Evolutionary conservation across 2,888 invertebrate species (phyloP).

Genomic region (Dicyrtomina minuta): DNA sequence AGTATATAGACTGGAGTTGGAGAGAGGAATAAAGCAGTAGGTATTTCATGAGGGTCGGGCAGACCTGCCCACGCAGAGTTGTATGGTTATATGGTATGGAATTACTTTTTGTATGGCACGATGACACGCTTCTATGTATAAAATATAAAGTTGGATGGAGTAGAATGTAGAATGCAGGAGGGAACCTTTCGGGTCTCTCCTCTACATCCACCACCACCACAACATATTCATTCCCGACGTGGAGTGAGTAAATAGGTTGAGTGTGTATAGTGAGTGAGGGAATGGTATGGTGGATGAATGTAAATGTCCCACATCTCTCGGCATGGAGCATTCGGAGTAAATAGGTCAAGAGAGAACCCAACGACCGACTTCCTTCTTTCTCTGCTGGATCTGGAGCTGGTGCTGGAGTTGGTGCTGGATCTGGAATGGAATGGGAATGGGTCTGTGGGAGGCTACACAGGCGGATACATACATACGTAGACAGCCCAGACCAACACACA

Average conservation of each 20-base stretch:
- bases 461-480: too few species aligned
- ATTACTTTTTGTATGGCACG: too few species aligned
- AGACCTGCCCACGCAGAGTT: neutral
- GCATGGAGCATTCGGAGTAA: slow-evolving; percentile 22
- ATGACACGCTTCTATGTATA: neutral
- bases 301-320: slow-evolving; percentile 31
- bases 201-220: neutral
- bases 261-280: slow-evolving; percentile 25
- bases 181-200: neutral
- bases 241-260: slow-evolving; percentile 24
- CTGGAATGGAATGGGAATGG: too few species aligned
- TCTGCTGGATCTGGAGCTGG: slow-evolving; percentile 7
- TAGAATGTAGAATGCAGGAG: neutral
- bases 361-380: slow-evolving; percentile 31
- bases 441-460: too few species aligned
- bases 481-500: too few species aligned
- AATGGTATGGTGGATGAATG: slow-evolving; percentile 32
- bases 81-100: neutral
- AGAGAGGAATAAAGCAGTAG: too few species aligned
- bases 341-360: slow-evolving; percentile 32
- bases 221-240: neutral
- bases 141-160: neutral
- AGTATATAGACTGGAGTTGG: too few species aligned
- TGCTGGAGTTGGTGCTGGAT: too few species aligned
- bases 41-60: neutral